Evolutionary conservation across 2,113 vertebrate species (phyloP).

Genomic region (Propithecus coquereli): DNA sequence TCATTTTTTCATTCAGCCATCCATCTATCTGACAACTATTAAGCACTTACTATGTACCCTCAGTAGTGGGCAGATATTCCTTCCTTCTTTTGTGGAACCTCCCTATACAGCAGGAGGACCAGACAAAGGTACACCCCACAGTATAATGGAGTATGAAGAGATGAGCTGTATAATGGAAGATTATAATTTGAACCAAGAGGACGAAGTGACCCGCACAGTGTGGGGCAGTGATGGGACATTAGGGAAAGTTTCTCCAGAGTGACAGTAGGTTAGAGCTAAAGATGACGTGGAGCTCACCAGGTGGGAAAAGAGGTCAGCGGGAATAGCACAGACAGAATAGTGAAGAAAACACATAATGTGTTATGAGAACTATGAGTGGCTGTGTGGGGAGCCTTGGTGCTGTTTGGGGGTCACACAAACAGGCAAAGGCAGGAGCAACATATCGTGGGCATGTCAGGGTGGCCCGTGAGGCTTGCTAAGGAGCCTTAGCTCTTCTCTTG

Average conservation of each 20-base stretch:
- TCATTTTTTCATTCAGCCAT: background rate
- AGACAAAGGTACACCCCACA: rapidly evolving
- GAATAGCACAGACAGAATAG: rapidly evolving
- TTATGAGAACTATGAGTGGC: background rate
- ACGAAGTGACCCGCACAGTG: background rate
- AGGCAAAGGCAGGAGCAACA: background rate
- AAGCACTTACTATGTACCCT: background rate
- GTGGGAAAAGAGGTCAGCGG: background rate
- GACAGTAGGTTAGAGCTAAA: background rate
- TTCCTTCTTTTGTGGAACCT: background rate
- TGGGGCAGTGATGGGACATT: background rate
- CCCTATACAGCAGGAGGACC: background rate
- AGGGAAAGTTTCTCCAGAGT: no score
- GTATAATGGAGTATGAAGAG: background rate
- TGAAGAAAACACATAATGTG: background rate
- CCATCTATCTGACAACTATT: background rate
- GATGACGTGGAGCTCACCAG: background rate
- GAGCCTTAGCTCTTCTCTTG: background rate
- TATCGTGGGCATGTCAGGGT: background rate
- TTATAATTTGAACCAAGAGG: background rate
- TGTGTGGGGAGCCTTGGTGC: background rate
- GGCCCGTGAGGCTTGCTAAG: rapidly evolving
- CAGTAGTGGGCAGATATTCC: background rate
- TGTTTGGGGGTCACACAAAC: background rate
- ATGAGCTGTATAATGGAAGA: background rate